Evolutionary conservation across 2,113 vertebrate species (phyloP).

Genomic region (Telmatochromis brichardi): DNA sequence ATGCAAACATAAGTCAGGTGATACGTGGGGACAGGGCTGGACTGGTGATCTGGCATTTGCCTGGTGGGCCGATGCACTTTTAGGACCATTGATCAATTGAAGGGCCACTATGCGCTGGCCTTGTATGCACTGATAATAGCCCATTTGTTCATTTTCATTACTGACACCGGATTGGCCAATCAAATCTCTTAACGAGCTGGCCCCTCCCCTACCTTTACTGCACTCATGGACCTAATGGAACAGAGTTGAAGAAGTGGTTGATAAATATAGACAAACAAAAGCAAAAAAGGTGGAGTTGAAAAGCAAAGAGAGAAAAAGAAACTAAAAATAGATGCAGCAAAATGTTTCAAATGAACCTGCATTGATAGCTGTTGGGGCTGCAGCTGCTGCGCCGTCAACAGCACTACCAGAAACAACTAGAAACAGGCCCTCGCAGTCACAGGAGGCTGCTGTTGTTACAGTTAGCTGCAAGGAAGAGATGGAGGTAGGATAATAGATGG

Average conservation of each 20-base stretch:
- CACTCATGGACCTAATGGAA: not conserved
- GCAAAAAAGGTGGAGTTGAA: not conserved
- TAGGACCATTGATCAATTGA: not conserved
- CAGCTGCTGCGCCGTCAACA: not conserved
- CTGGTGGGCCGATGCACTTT: not conserved
- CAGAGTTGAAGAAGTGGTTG: not conserved
- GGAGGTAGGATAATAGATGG: not conserved
- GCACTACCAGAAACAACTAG: not conserved
- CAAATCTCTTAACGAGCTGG: not conserved
- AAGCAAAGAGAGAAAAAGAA: not conserved
- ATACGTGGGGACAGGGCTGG: not conserved
- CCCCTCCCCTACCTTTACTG: not conserved
- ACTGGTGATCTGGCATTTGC: not conserved
- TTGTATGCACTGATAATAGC: not conserved
- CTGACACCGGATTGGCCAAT: accelerated
- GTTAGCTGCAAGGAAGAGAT: not conserved
- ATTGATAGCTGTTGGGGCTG: not conserved
- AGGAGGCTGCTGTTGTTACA: not conserved
- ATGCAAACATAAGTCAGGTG: not conserved
- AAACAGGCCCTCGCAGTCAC: not conserved
- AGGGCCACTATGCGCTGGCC: not conserved
- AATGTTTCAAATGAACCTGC: not conserved
- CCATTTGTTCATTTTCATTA: not conserved
- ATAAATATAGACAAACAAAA: not conserved
- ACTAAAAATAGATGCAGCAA: not conserved